A percentile compares a stretch with the other conserved stretches of the same genome.
phyloP scores from a whole-genome alignment of 2,797 vertebrate species.

The Propithecus deckenii region DNA sequence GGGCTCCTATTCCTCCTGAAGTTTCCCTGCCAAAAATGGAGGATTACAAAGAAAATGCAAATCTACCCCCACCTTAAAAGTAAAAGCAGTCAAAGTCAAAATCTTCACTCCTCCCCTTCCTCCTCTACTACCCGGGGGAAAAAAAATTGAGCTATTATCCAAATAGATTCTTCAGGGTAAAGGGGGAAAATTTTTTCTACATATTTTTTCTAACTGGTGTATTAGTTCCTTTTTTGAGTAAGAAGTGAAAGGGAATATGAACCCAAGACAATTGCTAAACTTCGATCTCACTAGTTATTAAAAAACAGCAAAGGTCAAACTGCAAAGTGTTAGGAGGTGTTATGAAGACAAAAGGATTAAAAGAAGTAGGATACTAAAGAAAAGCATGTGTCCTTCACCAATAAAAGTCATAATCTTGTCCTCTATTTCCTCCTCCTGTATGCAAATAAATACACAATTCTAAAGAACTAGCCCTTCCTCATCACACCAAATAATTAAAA shows the following conservation, averaged over 20 bases:
- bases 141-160: neutral
- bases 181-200: neutral
- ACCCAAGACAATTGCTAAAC: conserved; percentile 41
- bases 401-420: neutral
- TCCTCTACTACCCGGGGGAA: neutral
- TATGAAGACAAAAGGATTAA: neutral
- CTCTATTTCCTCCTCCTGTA: conserved; percentile 55
- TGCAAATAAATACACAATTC: neutral
- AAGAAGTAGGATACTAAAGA: neutral
- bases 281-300: neutral
- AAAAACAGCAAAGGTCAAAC: conserved; percentile 49
- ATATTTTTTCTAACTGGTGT: conserved; percentile 29
- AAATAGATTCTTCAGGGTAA: conserved; percentile 46
- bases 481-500: conserved; percentile 20
- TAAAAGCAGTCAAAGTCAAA: neutral
- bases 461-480: neutral
- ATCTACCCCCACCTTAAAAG: conserved; percentile 33
- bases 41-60: conserved; percentile 51
- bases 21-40: conserved; percentile 57
- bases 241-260: conserved; percentile 67
- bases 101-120: neutral
- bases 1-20: neutral
- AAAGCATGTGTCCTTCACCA: conserved; percentile 8
- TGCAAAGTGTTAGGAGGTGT: neutral
- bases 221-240: conserved; percentile 55